phyloP scores from a whole-genome alignment of 1,140 invertebrate genomes.

The Mercenaria mercenaria region DNA sequence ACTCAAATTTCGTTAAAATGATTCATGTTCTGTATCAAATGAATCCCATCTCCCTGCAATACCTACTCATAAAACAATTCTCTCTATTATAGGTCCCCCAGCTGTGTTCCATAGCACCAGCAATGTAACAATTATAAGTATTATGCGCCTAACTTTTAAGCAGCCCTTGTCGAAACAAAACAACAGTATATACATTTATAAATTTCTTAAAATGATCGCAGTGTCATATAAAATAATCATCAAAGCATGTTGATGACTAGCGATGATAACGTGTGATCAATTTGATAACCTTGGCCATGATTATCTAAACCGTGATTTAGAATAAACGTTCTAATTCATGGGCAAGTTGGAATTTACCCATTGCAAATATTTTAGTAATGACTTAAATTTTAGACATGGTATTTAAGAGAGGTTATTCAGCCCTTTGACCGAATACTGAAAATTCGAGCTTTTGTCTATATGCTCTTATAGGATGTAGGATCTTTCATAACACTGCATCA shows the following conservation, averaged over 20 bases:
- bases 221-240: background rate
- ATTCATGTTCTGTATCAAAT: background rate
- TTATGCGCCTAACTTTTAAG: background rate
- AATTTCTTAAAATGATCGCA: background rate
- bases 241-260: conserved; percentile 16
- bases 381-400: too few relatives aligned
- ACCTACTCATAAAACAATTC: too few relatives aligned
- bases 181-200: background rate
- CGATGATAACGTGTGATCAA: background rate
- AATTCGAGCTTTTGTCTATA: too few relatives aligned
- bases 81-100: too few relatives aligned
- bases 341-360: background rate
- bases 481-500: too few relatives aligned
- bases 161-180: background rate
- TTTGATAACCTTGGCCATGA: background rate
- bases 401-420: too few relatives aligned
- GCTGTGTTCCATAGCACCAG: background rate
- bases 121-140: background rate
- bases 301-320: background rate
- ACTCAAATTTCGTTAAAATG: background rate
- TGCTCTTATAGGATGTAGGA: too few relatives aligned
- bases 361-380: too few relatives aligned
- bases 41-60: too few relatives aligned
- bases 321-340: background rate
- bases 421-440: too few relatives aligned